Conservation (phyloP, 1,140 invertebrate species). For the Drosophila tristis region DNA sequence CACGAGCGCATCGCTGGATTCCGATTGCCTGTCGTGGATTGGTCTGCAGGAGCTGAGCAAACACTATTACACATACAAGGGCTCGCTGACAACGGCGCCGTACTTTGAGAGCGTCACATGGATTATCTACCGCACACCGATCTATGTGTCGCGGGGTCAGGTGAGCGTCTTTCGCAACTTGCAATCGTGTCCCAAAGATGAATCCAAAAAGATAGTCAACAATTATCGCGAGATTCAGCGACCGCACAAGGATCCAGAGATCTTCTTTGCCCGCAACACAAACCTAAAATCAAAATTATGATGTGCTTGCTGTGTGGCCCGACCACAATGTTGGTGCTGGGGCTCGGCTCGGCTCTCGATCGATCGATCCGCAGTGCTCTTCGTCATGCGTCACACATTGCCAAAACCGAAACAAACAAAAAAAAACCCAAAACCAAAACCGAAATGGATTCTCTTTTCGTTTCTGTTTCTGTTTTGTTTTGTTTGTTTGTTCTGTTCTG, state of each 20-base stretch:
- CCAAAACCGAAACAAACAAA: background rate
- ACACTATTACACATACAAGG: constrained; percentile 85
- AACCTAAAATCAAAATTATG: constrained; percentile 84
- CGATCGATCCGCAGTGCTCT: constrained; percentile 1
- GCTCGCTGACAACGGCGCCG: constrained; percentile 89
- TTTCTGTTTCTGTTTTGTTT: constrained; percentile 24
- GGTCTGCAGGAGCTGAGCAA: constrained; percentile 83
- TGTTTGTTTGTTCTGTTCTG: constrained; percentile 3
- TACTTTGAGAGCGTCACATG: constrained; percentile 90
- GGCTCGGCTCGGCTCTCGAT: constrained; percentile 1
- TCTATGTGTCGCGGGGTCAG: constrained; percentile 89
- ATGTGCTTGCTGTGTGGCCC: constrained; percentile 39
- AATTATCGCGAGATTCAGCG: constrained; percentile 83
- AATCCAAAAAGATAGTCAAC: constrained; percentile 82
- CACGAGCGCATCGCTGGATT: constrained; percentile 80
- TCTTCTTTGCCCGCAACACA: constrained; percentile 82
- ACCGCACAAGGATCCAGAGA: constrained; percentile 78
- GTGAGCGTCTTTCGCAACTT: constrained; percentile 84
- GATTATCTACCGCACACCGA: constrained; percentile 90
- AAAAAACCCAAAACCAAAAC: background rate
- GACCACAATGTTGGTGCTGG: too few species aligned
- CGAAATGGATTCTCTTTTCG: constrained; percentile 11
- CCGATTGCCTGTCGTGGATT: constrained; percentile 83
- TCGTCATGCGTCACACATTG: too few species aligned
- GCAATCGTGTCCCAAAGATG: constrained; percentile 83